Evolutionary conservation across 1,140 invertebrate species (phyloP), one percentile per base, ranked within the genome.

Genomic region (Platorchestia sp.): DNA sequence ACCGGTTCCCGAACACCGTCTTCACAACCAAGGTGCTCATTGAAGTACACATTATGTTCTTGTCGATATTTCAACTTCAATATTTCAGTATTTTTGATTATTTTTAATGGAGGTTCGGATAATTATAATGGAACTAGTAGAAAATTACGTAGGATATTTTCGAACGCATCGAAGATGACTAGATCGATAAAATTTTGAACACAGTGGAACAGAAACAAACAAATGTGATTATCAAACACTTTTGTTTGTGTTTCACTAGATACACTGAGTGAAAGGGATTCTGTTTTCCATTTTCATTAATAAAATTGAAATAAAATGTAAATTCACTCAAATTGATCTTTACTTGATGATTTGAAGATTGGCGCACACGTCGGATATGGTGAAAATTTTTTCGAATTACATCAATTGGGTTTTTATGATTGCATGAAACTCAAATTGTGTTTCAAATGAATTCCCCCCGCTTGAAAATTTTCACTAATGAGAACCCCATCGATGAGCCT

Each of bases 21-120:
- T 99, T 99, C 97, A 99, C 98, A 0, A 99, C 99, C 0, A 99
- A 99, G 95, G 96, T 96, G 95, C 95, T 95, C 41, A 22, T 75
- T 75, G 59, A 75, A 19, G 59, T 75, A 75, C 27, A 22, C 27
- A 10, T 3, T 75, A 27, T 10, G 59, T 75, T 75, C 36, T 75
- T 3, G 59, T 75, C 14, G 59, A 3, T 36, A 10, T 75, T 75
- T 75, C 7, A 75, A 3, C 3, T 3, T 75, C 59, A 75, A 22
- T 3, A 19, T 75, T 75, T 75, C 27, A 22, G 36, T 10, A 75
- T 3, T 3, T 10, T 75, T 75, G 14, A n/a, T 19, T 36, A 36
- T 75, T 36, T 10, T 10, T 22, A 75, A 75, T 36, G 36, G 36
- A 75, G 59, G 14, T 75, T 22, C 59, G 27, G 36, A 14, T 22